Base-by-base conservation (phyloP, 2,797 vertebrate species). In the Melanotaenia nigrans region DNA sequence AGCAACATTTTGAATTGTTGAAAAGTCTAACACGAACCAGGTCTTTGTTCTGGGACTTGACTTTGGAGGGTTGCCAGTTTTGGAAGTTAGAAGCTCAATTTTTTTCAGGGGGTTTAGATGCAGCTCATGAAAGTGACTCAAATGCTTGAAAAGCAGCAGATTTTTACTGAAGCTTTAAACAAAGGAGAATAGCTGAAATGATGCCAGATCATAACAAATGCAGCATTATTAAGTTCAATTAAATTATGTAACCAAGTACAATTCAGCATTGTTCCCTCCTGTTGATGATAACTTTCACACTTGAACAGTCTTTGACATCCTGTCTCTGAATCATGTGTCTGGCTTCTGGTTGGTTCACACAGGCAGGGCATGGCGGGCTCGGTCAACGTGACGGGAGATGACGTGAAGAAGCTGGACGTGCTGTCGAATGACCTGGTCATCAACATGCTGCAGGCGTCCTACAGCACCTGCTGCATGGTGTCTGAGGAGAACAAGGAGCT, bases 391-490 rank as follows among this genome's bases (percentile, higher is more conserved):
- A 99, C 97, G 0, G 98, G 97, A 0, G 97, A 98, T 0, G 96
- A 99, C 1, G 95, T 96, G 93, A 99, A 99, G 93, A 99, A 99
- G 85, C 92, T 99, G 92, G 98, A 99, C 5, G 93, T 99, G 8
- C 85, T 99, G 55, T 99, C 98, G 35, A 99, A 98, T 38, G 87
- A 95, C 61, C 89, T 99, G 91, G 93, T 98, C 61, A 96, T 98
- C 90, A 99, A 99, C 84, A 97, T 99, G 97, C 94, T 99, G n/a
- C 94, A 92, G 84, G 95, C 97, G 12, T 98, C 97, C 79, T 99
- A 96, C 80, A 84, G 96, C 81, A 97, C 96, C 70, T 98, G 97
- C 3, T 94, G 96, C 76, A 89, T 99, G 85, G 96, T 99, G 76
- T 95, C 97, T 0, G 97, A 99, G 75, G 98, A 99, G 93, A 96